A percentile compares a stretch with the other conserved stretches of the same genome.
Evolutionary conservation across 2,797 vertebrate species (phyloP).

Genomic region (Psittacula derbiana): DNA sequence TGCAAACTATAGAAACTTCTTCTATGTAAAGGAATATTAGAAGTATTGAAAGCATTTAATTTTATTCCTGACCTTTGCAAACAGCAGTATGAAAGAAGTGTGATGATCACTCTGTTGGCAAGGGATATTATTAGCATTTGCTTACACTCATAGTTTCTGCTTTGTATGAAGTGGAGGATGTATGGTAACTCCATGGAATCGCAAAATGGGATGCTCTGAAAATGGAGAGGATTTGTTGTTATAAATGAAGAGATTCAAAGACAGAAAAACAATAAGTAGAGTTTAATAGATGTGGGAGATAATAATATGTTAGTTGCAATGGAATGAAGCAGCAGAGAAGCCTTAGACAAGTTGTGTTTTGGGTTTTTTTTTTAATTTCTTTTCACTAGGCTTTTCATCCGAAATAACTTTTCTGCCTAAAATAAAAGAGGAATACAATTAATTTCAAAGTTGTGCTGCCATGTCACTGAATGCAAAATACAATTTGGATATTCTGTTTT

Average conservation of each 20-base stretch:
- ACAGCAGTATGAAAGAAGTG: not conserved
- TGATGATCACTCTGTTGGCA: not conserved
- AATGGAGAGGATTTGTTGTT: not conserved
- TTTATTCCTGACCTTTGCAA: not conserved
- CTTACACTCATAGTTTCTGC: slow-evolving; percentile 10
- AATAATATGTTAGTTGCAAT: not conserved
- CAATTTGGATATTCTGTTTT: not conserved
- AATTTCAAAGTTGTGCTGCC: not conserved
- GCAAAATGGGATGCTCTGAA: not conserved
- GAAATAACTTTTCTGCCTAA: not conserved
- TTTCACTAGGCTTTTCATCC: not conserved
- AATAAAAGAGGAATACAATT: not conserved
- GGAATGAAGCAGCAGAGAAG: not conserved
- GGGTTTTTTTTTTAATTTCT: not conserved
- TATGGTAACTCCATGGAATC: not conserved
- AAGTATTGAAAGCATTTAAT: not conserved
- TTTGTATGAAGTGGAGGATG: not conserved
- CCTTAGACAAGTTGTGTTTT: not conserved
- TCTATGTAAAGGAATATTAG: not conserved
- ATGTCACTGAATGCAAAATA: not conserved
- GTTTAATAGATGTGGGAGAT: not conserved
- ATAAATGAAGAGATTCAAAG: not conserved
- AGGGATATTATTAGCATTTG: slow-evolving; percentile 33
- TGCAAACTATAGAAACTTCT: not conserved
- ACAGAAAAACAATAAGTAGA: not conserved